These are phyloP conservation scores for Stegostoma tigrinum DNA, from an alignment of 2,113 vertebrate species.

Conservation along the genomic window DNA sequence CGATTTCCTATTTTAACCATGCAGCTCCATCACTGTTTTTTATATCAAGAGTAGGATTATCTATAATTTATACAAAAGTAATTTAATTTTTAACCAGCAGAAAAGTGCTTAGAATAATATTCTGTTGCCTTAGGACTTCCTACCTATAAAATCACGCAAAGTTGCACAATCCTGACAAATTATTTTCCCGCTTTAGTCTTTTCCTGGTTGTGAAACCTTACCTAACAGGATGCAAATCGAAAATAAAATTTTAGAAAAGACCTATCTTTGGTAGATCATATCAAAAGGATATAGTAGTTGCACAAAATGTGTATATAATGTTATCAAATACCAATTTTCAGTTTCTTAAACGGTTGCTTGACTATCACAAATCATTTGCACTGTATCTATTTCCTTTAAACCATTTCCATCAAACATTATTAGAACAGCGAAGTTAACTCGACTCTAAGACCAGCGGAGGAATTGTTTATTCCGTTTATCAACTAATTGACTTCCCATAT, in stretches of 20 bases:
- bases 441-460: constrained; percentile 32
- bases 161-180: constrained; percentile 63
- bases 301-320: constrained; percentile 65
- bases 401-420: constrained; percentile 39
- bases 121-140: constrained; percentile 80
- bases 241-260: constrained; percentile 45
- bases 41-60: constrained; percentile 76
- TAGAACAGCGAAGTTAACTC: constrained; percentile 25
- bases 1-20: constrained; percentile 80
- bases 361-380: constrained; percentile 78
- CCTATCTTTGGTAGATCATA: background rate
- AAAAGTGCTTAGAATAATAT: constrained; percentile 78
- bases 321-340: constrained; percentile 62
- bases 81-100: constrained; percentile 75
- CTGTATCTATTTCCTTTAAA: constrained; percentile 62
- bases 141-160: constrained; percentile 67
- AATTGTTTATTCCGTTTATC: constrained; percentile 22
- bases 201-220: constrained; percentile 48
- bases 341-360: constrained; percentile 69
- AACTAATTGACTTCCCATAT: constrained; percentile 32
- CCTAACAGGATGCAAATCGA: constrained; percentile 48
- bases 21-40: constrained; percentile 79
- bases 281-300: constrained; percentile 51
- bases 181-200: constrained; percentile 52
- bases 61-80: constrained; percentile 76